Evolutionary conservation across 2,888 invertebrate genomes (phyloP), one percentile per base, ranked within the genome.

Genomic region (Hypena proboscidalis): DNA sequence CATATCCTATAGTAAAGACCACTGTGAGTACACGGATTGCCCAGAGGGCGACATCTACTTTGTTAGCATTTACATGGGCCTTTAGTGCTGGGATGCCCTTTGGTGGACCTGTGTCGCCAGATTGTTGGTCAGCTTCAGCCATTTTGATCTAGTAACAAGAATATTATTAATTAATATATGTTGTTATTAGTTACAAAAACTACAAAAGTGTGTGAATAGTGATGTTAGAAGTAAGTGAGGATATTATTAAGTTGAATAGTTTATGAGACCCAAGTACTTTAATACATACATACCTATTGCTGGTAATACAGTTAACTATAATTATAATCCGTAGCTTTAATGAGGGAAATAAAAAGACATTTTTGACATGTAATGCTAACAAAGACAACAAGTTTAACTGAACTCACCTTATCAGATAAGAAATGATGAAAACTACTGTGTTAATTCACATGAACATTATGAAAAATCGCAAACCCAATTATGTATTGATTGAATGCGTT

Each of bases 31-130:
- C 80, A 67, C 99, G 92, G 20, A 97, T 96, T 8, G 94, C 93
- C 97, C 98, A 98, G 42, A 98, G 90, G 0, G 95, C 95, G 27
- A 97, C 95, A 73, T 97, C 97, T 37, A 98, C 93, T 92, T 97
- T 97, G 80, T 98, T 96, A 30, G 94, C 93, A 21, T 94, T 92
- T 55, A 97, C 86, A 70, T 97, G 96, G 22, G 93, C 92, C 71
- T 94, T 94, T 26, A 97, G 82, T 9, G 93, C 93, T 0, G 92
- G 92, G 61, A 94, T 90, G 40, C 94, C 94, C 74, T 92, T 92
- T 0, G 90, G 86, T 8, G 86, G 89, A 10, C 85, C 88, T 0
- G 78, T 74, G 64, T 90, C 89, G 36, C 86, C 89, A 0, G 84
- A 75, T 64, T 84, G 82, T 4, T 75, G 74, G 27, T 76, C 70